Conservation (phyloP, 2,797 vertebrate genomes). For the Sebastes minor region DNA sequence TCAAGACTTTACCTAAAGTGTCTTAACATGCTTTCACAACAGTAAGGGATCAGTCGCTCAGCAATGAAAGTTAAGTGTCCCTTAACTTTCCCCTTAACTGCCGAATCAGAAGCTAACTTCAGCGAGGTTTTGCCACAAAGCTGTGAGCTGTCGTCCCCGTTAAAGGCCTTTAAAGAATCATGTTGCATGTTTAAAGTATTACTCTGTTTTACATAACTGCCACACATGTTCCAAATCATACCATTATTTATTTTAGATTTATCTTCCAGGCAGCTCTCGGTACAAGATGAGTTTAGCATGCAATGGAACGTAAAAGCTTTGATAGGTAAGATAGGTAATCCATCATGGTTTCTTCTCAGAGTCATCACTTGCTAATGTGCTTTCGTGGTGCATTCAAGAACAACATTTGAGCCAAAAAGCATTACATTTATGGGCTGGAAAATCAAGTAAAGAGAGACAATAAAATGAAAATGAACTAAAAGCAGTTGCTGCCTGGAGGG, state of each 20-base stretch:
- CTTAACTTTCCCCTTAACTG: not conserved
- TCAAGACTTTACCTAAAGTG: no score
- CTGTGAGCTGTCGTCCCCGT: no score
- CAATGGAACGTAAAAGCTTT: not conserved
- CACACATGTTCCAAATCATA: not conserved
- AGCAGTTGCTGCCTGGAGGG: no score
- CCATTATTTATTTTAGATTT: not conserved
- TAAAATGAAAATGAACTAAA: not conserved
- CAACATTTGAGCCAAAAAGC: not conserved
- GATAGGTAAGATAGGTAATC: not conserved
- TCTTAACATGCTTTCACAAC: no score
- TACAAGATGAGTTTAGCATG: not conserved
- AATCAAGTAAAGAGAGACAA: not conserved
- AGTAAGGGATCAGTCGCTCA: no score
- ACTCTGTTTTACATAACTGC: not conserved
- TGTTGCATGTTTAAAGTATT: not conserved
- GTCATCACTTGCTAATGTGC: not conserved
- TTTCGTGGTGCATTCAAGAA: not conserved
- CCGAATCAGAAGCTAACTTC: not conserved
- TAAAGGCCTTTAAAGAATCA: not conserved
- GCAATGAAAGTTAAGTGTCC: not conserved
- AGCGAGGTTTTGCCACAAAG: not conserved
- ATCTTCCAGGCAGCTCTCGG: not conserved
- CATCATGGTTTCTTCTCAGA: constrained; percentile 16
- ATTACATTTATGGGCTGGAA: not conserved